Evolutionary conservation across 2,797 vertebrate species (phyloP), one percentile per base, ranked within the genome.

Genomic region (Gallirallus australis): DNA sequence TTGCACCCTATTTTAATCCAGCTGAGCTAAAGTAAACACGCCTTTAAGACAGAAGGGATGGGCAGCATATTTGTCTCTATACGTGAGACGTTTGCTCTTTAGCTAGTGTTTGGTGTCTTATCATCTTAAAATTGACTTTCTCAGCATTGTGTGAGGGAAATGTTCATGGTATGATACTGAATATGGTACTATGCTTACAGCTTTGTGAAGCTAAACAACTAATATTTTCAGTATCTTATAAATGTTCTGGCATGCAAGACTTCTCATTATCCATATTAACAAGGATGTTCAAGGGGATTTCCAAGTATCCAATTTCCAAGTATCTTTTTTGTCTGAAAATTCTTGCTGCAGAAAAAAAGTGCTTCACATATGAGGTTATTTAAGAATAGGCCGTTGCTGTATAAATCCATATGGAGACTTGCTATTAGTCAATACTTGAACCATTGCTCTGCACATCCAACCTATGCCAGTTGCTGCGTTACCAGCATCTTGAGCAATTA

Each of bases 141-240:
- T 71, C 42, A 83, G 50, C 45, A 61, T 31, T 65, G 14, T 59
- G 70, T 11, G 53, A 66, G 17, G 54, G 54, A 86, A 88, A 76
- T 65, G 37, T 27, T 84, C 48, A 31, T 1, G 2, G 20, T 77
- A 45, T 42, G 33, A 59, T 71, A 69, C 11, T 65, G 65, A 72
- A 81, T 64, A 77, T 73, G 1, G 50, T 86, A 59, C 39, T 65
- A 57, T 18, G 35, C 33, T 94, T 56, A 77, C 70, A 73, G 35
- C 45, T 90, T 86, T 93, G 54, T 88, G 63, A 86, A 88, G 59
- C 76, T 68, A 87, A 90, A 84, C 48, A 68, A 73, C 37, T 69
- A 83, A 47, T 24, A 17, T 83, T 82, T 95, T 91, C 80, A 82
- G 2, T 30, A 68, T 75, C 40, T 61, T 56, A 12, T 1, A 88